Conservation (phyloP, 2,113 vertebrate species). For the Brienomyrus brachyistius region DNA sequence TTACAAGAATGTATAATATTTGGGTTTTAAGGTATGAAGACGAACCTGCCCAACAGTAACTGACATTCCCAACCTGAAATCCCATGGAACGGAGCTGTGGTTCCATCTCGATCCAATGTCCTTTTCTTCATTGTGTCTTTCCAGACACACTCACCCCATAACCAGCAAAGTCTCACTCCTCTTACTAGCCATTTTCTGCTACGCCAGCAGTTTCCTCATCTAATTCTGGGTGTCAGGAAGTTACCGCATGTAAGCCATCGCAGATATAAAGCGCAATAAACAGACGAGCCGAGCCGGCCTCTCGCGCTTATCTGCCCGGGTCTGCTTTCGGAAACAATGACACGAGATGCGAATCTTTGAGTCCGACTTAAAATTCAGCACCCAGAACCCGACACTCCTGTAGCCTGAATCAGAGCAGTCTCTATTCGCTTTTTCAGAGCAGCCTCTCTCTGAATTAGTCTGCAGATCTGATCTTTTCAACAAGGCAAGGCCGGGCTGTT, state of each 20-base stretch:
- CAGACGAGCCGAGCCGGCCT: not conserved
- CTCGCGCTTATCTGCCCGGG: not conserved
- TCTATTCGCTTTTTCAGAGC: not conserved
- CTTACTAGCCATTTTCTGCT: not conserved
- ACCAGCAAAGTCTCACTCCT: not conserved
- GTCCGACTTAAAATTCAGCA: not conserved
- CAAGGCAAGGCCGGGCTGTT: not conserved
- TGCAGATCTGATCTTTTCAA: not conserved
- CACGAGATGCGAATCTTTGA: not conserved
- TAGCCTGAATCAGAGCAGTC: not conserved
- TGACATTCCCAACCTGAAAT: not conserved
- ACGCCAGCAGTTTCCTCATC: not conserved
- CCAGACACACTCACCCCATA: not conserved
- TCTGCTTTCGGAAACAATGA: not conserved
- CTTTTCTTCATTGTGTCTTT: not conserved
- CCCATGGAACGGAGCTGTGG: not conserved
- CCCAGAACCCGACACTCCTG: not conserved
- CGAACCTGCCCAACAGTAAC: not conserved
- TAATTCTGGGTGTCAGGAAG: not conserved
- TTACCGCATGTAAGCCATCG: not conserved
- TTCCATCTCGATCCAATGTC: not conserved
- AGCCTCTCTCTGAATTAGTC: not conserved
- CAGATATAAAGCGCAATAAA: not conserved
- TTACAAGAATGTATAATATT: not conserved
- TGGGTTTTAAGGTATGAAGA: not conserved